These are phyloP conservation scores for Embiotoca jacksoni DNA, from an alignment of 2,113 vertebrate species.

Conservation along the genomic window DNA sequence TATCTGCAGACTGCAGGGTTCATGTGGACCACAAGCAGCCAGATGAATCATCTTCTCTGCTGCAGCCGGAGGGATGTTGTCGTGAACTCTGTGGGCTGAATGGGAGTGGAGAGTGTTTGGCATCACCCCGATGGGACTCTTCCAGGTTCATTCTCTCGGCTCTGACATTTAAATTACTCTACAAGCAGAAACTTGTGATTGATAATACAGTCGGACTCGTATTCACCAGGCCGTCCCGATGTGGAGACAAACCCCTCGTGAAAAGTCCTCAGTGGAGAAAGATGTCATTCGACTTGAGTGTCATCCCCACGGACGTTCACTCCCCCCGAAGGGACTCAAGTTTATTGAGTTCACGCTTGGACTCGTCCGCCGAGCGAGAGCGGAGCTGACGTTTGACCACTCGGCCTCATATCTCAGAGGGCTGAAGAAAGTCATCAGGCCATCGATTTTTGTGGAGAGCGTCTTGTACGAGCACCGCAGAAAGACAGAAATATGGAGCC, in stretches of 20 bases:
- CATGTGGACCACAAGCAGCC: too few relatives aligned
- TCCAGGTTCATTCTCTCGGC: neutral
- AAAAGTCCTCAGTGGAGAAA: constrained; percentile 36
- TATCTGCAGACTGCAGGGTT: too few relatives aligned
- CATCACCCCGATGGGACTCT: too few relatives aligned
- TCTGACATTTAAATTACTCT: neutral
- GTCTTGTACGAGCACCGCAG: neutral
- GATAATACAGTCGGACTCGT: neutral
- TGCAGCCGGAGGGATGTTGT: too few relatives aligned
- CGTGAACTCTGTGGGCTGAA: too few relatives aligned
- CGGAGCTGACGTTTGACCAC: constrained; percentile 42
- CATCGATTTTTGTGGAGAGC: constrained; percentile 43
- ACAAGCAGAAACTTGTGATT: neutral
- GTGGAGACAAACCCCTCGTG: constrained; percentile 26
- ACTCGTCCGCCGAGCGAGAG: constrained; percentile 17
- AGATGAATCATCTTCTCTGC: too few relatives aligned
- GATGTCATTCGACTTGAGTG: constrained; percentile 40
- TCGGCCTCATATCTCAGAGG: constrained; percentile 6
- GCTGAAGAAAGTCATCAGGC: neutral
- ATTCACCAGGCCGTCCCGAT: neutral
- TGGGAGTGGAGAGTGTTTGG: too few relatives aligned
- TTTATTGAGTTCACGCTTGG: constrained; percentile 40
- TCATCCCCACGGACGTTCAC: constrained; percentile 11
- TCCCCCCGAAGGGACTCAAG: constrained; percentile 19
- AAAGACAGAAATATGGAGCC: constrained; percentile 24